Evolutionary conservation across 2,888 invertebrate species (phyloP).

Genomic region (Andricus curvator): DNA sequence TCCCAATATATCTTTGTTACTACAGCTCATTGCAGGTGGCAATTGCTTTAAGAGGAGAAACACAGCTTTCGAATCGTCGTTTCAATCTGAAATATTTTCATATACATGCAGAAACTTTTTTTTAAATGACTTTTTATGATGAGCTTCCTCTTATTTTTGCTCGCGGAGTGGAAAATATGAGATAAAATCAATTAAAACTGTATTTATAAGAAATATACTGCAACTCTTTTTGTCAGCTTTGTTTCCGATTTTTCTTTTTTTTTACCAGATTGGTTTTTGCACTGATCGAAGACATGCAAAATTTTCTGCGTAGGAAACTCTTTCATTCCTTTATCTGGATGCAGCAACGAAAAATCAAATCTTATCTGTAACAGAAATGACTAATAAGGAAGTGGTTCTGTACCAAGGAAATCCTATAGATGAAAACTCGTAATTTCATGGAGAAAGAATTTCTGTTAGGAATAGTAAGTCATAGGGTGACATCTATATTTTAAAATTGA

Average conservation of each 20-base stretch:
- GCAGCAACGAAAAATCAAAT: constrained; percentile 30
- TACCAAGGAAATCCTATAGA: no score
- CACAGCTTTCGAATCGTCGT: no score
- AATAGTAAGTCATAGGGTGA: no score
- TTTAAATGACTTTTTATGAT: no score
- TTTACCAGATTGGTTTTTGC: not conserved
- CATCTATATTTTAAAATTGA: no score
- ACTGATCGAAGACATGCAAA: constrained; percentile 24
- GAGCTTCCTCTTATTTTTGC: no score
- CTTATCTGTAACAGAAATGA: not conserved
- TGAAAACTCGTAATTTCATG: no score
- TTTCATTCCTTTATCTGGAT: not conserved
- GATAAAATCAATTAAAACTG: not conserved
- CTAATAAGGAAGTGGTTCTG: not conserved
- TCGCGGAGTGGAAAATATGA: no score
- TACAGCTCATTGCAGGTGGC: not conserved
- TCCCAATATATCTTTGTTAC: not conserved
- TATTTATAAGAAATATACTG: not conserved
- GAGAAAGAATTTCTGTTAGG: no score
- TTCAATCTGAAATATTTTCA: not conserved
- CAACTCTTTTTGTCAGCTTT: not conserved
- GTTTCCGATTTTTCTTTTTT: not conserved
- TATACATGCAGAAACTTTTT: not conserved
- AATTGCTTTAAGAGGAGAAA: no score
- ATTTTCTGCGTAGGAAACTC: constrained; percentile 40